These are phyloP conservation scores for Xiphophorus birchmanni DNA, from an alignment of 2,797 vertebrate species.

Conservation along the genomic window DNA sequence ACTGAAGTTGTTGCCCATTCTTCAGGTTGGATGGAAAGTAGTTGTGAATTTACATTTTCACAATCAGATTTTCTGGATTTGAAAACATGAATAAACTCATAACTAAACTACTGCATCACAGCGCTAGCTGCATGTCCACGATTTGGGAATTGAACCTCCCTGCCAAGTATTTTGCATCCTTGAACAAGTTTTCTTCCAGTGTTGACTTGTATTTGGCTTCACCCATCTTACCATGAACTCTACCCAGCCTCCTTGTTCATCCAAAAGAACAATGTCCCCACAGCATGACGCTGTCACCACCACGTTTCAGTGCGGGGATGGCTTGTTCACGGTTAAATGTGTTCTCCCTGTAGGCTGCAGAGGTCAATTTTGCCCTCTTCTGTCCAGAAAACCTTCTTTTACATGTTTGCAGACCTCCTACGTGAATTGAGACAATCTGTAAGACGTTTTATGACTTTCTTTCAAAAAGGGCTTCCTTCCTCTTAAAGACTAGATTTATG, in stretches of 20 bases:
- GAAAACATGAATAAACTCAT: background rate
- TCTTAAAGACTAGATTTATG: background rate
- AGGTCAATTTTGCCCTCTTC: background rate
- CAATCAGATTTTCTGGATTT: background rate
- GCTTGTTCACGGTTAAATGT: background rate
- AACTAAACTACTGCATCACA: background rate
- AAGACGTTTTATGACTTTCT: background rate
- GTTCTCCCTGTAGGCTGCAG: background rate
- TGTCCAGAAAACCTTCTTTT: background rate
- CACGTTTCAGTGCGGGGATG: background rate
- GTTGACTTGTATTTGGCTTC: background rate
- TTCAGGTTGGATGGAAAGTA: background rate
- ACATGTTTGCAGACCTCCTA: background rate
- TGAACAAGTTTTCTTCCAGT: background rate
- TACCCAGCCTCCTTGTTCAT: background rate
- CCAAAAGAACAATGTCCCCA: background rate
- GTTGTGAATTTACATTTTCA: background rate
- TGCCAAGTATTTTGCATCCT: background rate
- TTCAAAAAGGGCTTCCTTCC: background rate
- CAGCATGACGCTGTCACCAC: background rate
- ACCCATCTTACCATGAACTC: too few relatives aligned
- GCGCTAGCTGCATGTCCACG: background rate
- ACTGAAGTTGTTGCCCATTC: background rate
- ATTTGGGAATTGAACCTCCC: background rate
- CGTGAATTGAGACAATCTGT: background rate